Percentiles rank a stretch among this genome's conserved stretches.
phyloP scores from a whole-genome alignment of 2,888 invertebrate genomes.

The Nebria brevicollis region DNA sequence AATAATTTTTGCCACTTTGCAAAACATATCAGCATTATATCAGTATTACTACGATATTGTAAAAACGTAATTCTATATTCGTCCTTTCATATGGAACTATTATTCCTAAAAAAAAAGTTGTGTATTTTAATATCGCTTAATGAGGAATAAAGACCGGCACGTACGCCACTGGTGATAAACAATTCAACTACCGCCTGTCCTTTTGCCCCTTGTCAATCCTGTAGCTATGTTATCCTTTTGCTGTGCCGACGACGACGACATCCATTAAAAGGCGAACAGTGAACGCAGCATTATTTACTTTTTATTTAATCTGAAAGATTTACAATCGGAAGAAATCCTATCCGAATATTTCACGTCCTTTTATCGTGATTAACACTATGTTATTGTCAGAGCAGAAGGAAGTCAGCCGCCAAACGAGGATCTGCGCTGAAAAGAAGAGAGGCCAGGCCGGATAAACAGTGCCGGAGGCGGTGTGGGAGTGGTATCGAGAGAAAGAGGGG shows the following conservation, averaged over 20 bases:
- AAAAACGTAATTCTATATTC: too few species aligned
- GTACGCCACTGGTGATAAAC: background rate
- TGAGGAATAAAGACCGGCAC: too few species aligned
- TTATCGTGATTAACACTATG: conserved; percentile 47
- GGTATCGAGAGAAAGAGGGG: background rate
- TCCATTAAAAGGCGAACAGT: conserved; percentile 23
- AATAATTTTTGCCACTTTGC: too few species aligned
- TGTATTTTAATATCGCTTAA: background rate
- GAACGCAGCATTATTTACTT: conserved; percentile 42
- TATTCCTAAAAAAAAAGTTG: too few species aligned
- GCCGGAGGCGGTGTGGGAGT: background rate
- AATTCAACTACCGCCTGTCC: background rate
- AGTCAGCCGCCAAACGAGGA: background rate
- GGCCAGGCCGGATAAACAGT: background rate
- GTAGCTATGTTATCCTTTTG: background rate
- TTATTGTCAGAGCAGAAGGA: conserved; percentile 34
- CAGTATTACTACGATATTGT: too few species aligned
- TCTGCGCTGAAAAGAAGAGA: background rate
- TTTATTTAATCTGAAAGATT: conserved; percentile 47
- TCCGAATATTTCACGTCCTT: conserved; percentile 38
- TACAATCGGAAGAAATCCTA: conserved; percentile 35
- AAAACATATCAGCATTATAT: too few species aligned
- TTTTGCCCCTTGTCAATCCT: background rate
- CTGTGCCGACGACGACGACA: background rate
- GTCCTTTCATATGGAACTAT: too few species aligned